Evolutionary conservation across 1,140 invertebrate genomes (phyloP).

Genomic region (Bombus huntii): DNA sequence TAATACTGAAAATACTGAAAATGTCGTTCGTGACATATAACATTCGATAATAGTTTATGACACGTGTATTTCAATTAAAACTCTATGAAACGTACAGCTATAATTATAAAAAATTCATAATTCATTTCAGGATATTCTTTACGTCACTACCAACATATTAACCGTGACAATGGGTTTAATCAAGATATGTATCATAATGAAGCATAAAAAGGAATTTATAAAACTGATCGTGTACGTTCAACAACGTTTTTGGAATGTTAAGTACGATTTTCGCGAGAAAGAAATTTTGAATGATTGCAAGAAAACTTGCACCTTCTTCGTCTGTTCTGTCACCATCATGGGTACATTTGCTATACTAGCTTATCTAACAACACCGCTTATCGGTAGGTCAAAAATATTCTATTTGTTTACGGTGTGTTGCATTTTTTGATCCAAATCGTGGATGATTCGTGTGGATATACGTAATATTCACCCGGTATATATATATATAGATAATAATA

Average conservation of each 20-base stretch:
- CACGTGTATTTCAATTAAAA: neutral
- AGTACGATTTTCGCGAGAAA: constrained; percentile 44
- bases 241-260: constrained; percentile 56
- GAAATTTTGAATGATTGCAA: constrained; percentile 23
- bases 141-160: constrained; percentile 34
- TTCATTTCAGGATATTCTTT: constrained; percentile 39
- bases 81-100: neutral
- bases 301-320: constrained; percentile 32
- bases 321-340: constrained; percentile 35
- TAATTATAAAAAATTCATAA: neutral
- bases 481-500: neutral
- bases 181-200: constrained; percentile 34
- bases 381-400: constrained; percentile 37
- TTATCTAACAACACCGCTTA: constrained; percentile 20
- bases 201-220: constrained; percentile 25
- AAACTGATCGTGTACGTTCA: constrained; percentile 42
- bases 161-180: constrained; percentile 8
- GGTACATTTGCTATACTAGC: constrained; percentile 49
- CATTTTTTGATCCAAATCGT: neutral
- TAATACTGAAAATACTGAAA: too few species aligned
- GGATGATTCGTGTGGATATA: neutral
- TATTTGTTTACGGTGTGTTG: neutral
- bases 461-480: neutral
- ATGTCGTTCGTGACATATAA: too few species aligned
- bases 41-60: neutral